A percentile compares a stretch with the other conserved stretches of the same genome.
phyloP scores from a whole-genome alignment of 1,140 invertebrate genomes.

The Thalassaphorura encarpata region DNA sequence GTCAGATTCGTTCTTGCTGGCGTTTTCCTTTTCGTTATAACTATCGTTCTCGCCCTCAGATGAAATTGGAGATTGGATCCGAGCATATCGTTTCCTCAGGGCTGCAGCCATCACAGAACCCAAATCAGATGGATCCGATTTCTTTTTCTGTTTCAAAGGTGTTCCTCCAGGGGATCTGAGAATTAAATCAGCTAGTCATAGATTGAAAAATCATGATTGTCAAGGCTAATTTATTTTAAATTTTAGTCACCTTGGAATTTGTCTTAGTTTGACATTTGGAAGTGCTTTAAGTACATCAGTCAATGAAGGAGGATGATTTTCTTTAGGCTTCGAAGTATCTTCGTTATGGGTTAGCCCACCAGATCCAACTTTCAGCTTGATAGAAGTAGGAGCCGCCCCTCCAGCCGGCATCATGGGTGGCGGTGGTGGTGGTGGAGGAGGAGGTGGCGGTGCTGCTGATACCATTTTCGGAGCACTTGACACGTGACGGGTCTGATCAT shows the following conservation, averaged over 20 bases:
- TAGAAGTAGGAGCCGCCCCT: not conserved
- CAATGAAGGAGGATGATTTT: conserved; percentile 2
- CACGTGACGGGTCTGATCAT: too few relatives aligned
- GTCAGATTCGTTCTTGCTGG: conserved; percentile 4
- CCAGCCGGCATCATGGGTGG: conserved; percentile 1
- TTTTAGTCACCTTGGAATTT: too few relatives aligned
- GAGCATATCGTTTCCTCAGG: conserved; percentile 14
- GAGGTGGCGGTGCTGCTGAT: conserved; percentile 1
- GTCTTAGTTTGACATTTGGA: conserved; percentile 13
- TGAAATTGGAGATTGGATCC: conserved; percentile 24
- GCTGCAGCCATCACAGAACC: conserved; percentile 7
- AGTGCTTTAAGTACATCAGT: conserved; percentile 22
- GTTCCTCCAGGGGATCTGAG: conserved; percentile 23
- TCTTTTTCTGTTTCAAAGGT: conserved; percentile 11
- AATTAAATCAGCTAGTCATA: conserved; percentile 3
- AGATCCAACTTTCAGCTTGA: not conserved
- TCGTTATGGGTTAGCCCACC: not conserved
- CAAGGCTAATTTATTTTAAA: conserved; percentile 2
- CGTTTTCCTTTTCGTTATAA: not conserved
- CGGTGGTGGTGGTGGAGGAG: conserved; percentile 13
- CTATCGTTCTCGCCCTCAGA: conserved; percentile 2
- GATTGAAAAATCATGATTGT: not conserved
- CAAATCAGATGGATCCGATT: not conserved
- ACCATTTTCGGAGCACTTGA: too few relatives aligned
- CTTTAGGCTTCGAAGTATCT: not conserved